Conservation (phyloP, 2,797 vertebrate species). For the Lophius americanus region DNA sequence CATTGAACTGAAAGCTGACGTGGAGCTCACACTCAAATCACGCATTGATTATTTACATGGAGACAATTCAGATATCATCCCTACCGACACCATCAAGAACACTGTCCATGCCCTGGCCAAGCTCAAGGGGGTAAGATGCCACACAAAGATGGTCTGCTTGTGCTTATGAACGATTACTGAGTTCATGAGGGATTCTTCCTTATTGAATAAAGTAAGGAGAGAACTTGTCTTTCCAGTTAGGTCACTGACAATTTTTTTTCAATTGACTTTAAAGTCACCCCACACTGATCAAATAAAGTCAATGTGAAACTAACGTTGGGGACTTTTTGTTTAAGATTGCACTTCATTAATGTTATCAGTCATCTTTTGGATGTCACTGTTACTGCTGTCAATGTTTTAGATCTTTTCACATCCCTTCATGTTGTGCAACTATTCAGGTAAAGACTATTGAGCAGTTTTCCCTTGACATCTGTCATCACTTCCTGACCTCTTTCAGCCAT, state of each 20-base stretch:
- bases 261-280: too few relatives aligned
- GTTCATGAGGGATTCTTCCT: background rate
- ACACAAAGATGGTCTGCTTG: background rate
- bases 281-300: conserved; percentile 6
- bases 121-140: conserved; percentile 87
- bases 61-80: conserved; percentile 93
- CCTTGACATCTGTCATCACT: conserved; percentile 90
- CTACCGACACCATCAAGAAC: conserved; percentile 98
- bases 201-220: background rate
- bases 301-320: background rate
- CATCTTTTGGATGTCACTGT: background rate
- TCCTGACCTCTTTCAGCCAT: conserved; percentile 91
- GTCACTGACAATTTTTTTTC: too few relatives aligned
- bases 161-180: background rate
- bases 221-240: background rate
- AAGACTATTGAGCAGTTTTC: conserved; percentile 90
- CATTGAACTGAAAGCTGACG: conserved; percentile 88
- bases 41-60: conserved; percentile 88
- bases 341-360: background rate
- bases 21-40: conserved; percentile 88
- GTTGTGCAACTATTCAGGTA: conserved; percentile 77
- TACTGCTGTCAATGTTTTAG: background rate
- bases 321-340: background rate
- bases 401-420: conserved; percentile 14
- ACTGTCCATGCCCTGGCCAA: conserved; percentile 92